A percentile compares a stretch with the other conserved stretches of the same genome.
phyloP scores from a whole-genome alignment of 2,888 invertebrate species.

The Tetragnatha montana region DNA sequence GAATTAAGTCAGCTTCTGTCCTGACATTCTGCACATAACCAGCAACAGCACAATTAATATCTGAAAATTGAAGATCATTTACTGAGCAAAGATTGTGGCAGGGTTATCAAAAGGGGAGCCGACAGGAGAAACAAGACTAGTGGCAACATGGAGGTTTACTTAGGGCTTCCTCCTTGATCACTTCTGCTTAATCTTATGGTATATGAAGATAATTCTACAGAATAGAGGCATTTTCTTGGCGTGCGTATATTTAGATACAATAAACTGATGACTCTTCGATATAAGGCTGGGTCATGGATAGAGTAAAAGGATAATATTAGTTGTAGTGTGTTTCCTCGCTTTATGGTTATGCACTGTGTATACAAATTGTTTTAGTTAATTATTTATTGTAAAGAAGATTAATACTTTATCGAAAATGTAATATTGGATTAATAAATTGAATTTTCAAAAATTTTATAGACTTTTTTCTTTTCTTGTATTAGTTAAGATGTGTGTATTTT shows the following conservation, averaged over 20 bases:
- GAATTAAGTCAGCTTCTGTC: neutral
- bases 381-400: no score
- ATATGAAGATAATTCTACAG: neutral
- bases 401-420: no score
- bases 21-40: neutral
- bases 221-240: neutral
- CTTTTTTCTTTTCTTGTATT: no score
- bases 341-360: no score
- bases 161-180: neutral
- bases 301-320: no score
- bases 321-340: no score
- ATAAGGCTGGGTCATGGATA: neutral
- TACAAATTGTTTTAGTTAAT: no score
- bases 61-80: neutral
- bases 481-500: no score
- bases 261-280: neutral
- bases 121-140: neutral
- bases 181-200: neutral
- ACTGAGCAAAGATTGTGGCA: neutral
- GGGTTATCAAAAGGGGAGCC: neutral
- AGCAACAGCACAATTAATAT: neutral
- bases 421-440: no score
- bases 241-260: neutral
- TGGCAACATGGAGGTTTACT: neutral
- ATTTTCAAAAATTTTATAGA: no score